A percentile compares a stretch with the other conserved stretches of the same genome.
Conservation (phyloP, 2,888 invertebrate species). For the Drosophila formosana region DNA sequence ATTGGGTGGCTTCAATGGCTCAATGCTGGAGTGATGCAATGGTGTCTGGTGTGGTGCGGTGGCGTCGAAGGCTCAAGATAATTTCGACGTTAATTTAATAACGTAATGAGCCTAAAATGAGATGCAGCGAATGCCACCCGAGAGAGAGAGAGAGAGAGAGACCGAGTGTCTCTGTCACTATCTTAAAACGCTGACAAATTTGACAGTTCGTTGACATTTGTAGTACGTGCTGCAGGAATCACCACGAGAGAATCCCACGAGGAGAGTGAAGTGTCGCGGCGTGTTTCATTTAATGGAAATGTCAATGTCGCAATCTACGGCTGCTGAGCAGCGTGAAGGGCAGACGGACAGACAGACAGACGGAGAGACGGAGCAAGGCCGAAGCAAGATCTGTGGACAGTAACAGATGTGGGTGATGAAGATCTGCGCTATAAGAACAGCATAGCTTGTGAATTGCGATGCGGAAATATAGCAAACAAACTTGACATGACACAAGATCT, state of each 20-base stretch:
- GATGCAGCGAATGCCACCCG: slow-evolving; percentile 41
- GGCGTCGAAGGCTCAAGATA: slow-evolving; percentile 25
- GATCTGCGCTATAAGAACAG: neutral
- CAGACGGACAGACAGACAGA: slow-evolving; percentile 23
- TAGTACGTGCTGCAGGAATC: slow-evolving; percentile 31
- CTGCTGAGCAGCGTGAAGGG: slow-evolving; percentile 28
- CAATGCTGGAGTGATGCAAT: neutral
- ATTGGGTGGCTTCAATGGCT: slow-evolving; percentile 30
- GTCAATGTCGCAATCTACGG: slow-evolving; percentile 66
- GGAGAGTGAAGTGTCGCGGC: slow-evolving; percentile 17
- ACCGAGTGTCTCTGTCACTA: neutral
- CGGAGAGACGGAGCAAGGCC: slow-evolving; percentile 1
- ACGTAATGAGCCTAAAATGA: slow-evolving; percentile 55
- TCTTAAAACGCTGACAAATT: slow-evolving; percentile 59
- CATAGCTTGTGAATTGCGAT: neutral
- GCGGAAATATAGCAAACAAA: neutral
- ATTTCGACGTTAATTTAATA: slow-evolving; percentile 67
- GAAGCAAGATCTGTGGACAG: neutral
- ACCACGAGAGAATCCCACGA: neutral
- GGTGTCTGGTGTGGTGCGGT: neutral
- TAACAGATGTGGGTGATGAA: neutral
- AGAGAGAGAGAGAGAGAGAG: neutral
- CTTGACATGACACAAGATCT: slow-evolving; percentile 35
- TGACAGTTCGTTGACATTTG: slow-evolving; percentile 71
- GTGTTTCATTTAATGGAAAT: slow-evolving; percentile 58